These are phyloP conservation scores for Quadriops clusia DNA, from an alignment of 2,888 invertebrate genomes.

Conservation along the genomic window DNA sequence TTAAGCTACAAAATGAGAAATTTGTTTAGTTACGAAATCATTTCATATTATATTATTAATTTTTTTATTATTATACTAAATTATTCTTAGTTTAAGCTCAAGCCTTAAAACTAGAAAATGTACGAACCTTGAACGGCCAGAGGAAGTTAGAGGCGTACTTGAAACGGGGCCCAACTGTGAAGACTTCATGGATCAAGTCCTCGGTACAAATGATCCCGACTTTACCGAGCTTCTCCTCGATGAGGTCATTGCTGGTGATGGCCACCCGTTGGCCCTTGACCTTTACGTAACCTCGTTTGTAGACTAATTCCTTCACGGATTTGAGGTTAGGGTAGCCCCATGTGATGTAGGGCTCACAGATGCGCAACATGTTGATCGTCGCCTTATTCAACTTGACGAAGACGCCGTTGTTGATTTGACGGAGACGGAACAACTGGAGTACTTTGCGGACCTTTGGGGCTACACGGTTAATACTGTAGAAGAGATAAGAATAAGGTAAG, in stretches of 20 bases:
- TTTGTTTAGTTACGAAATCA: too few species aligned
- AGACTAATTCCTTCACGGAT: conserved; percentile 89
- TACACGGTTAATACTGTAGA: conserved; percentile 69
- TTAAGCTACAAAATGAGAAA: conserved; percentile 63
- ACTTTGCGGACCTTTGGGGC: conserved; percentile 86
- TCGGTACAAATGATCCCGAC: conserved; percentile 88
- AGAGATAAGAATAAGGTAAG: too few species aligned
- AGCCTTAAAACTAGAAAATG: too few species aligned
- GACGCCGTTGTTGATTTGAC: conserved; percentile 98
- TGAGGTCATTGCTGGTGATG: conserved; percentile 85
- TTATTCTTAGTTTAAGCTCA: too few species aligned
- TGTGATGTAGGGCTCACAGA: conserved; percentile 95
- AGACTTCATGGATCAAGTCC: conserved; percentile 95
- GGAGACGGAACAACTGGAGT: conserved; percentile 88
- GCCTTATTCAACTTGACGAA: conserved; percentile 97
- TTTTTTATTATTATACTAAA: too few species aligned
- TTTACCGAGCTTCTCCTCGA: conserved; percentile 78
- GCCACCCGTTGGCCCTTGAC: conserved; percentile 80
- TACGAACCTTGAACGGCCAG: conserved; percentile 87
- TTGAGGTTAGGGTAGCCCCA: conserved; percentile 99
- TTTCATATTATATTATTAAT: too few species aligned
- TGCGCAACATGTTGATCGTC: conserved; percentile 95
- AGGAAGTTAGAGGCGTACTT: conserved; percentile 96
- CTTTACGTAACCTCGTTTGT: conserved; percentile 97
- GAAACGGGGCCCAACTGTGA: conserved; percentile 69